Base-by-base conservation (phyloP, 2,888 invertebrate species). In the Drosophila colorata region DNA sequence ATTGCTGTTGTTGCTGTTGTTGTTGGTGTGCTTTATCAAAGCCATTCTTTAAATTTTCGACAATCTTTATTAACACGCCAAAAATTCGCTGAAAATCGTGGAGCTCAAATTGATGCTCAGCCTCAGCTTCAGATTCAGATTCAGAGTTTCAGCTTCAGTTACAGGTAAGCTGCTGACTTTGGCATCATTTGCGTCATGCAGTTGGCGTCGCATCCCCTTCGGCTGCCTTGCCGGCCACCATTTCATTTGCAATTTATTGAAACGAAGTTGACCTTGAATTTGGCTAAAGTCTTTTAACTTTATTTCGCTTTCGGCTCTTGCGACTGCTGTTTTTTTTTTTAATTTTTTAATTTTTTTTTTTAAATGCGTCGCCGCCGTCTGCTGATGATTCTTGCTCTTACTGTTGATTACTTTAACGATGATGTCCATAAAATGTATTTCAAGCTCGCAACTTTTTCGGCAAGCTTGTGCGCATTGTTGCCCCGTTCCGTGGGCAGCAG, bases 211-310 rank as follows among this genome's bases (percentile, higher is more conserved):
- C 25, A 44, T 38, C 61, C 60, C 60, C 60, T 65, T 41, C 64
- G 25, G 41, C 48, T 58, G 35, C 35, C 59, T n/a, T 58, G 41
- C 55, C 43, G 52, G 63, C 48, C 60, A 58, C 52, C 86, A 74
- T 85, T 78, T 85, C 64, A 85, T 85, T 82, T 78, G 85, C 88
- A 83, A 86, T 83, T 83, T 83, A 83, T 84, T 84, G 85, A 78
- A 81, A 87, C 87, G 87, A 87, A 87, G 86, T 81, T 86, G 85
- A 86, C 86, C 86, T 86, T 86, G 89, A 88, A 88, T 81, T 88
- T 86, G 87, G 87, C 81, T 88, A 87, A 86, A 86, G 85, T 86
- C 85, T 86, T 75, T 84, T 88, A 84, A 81, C 85, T 89, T 88
- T 87, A 87, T 74, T 79, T 74, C 71, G 74, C 80, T 77, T 66